Evolutionary conservation across 2,113 vertebrate genomes (phyloP), one percentile per base, ranked within the genome.

Genomic region (Apteryx mantelli): DNA sequence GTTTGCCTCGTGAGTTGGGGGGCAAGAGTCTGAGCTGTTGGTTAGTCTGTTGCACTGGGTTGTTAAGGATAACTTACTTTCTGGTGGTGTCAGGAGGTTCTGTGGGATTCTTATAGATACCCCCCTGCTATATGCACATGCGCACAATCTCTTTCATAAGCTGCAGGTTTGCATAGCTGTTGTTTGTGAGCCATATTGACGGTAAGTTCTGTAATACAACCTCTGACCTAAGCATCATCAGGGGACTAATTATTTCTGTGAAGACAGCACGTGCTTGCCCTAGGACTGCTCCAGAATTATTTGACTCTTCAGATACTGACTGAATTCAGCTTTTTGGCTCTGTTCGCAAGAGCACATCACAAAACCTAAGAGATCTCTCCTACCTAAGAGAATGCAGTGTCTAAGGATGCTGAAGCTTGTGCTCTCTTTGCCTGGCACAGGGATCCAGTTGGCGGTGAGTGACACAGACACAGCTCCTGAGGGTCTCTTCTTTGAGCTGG

Each of bases 401-500:
- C 55, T 42, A 44, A 80, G 63, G 30, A 36, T 73, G 44, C 73
- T 68, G 58, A 91, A 75, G 16, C 73, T 10, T 55, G 0, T 40
- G 7, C 38, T 92, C 13, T 75, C 20, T 78, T 48, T 92, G 13
- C 44, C n/a, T 8, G 73, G 24, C 40, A 12, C 88, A 98, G 99
- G 98, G 44, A 98, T 99, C 87, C 98, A 99, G 95, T 50, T 99
- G 94, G 97, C 97, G 0, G 98, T 98, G 17, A 98, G 98, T 4
- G 99, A 99, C 50, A 94, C 96, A 0, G 98, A 99, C 80, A 99
- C 98, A 11, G 89, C 97, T 52, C 98, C 99, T 0, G 98, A 99
- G 69, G 99, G 99, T 16, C 98, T 99, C 92, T 98, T 98, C 97
- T 99, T 99, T 78, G 99, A 99, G 97, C 97, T 99, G 92, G 98